phyloP scores from a whole-genome alignment of 1,140 invertebrate genomes.

The Augochlora pura region DNA sequence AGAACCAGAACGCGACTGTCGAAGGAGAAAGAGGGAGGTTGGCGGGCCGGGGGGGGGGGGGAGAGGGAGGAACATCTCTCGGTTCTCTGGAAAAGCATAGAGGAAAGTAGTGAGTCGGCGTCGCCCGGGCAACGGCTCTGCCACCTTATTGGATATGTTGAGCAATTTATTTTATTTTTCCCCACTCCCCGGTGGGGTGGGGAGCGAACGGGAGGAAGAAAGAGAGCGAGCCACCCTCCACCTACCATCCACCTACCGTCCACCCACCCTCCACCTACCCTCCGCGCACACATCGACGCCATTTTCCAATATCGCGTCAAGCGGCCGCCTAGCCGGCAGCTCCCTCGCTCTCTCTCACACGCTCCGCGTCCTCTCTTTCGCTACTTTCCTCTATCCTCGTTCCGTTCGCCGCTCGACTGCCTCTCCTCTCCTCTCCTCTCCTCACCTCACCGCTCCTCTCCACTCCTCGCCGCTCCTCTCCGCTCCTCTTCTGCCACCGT shows the following conservation, averaged over 20 bases:
- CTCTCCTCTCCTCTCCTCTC: too few relatives aligned
- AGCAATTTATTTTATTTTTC: conserved; percentile 81
- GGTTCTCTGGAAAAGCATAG: conserved; percentile 62
- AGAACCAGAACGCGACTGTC: not conserved
- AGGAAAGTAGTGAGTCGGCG: conserved; percentile 73
- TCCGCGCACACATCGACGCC: conserved; percentile 77
- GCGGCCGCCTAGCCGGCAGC: conserved; percentile 49
- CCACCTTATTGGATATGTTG: conserved; percentile 81
- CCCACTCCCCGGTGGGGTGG: conserved; percentile 65
- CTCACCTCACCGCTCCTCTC: too few relatives aligned
- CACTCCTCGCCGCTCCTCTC: too few relatives aligned
- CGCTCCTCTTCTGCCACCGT: too few relatives aligned
- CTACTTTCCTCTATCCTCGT: conserved; percentile 41
- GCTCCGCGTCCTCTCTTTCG: conserved; percentile 31
- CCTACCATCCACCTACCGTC: conserved; percentile 10
- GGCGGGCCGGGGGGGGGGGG: not conserved
- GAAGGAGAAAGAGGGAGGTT: conserved; percentile 21
- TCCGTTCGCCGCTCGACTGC: too few relatives aligned
- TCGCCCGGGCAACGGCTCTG: conserved; percentile 79
- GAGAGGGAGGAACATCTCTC: conserved; percentile 58
- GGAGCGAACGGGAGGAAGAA: conserved; percentile 1
- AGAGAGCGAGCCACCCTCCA: conserved; percentile 62
- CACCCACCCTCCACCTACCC: conserved; percentile 45
- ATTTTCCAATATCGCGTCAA: conserved; percentile 80
- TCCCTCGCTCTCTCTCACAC: conserved; percentile 40